Percentiles rank a stretch among this genome's conserved stretches.
Conservation (phyloP, 1,140 invertebrate genomes). For the Notospermus geniculatus region DNA sequence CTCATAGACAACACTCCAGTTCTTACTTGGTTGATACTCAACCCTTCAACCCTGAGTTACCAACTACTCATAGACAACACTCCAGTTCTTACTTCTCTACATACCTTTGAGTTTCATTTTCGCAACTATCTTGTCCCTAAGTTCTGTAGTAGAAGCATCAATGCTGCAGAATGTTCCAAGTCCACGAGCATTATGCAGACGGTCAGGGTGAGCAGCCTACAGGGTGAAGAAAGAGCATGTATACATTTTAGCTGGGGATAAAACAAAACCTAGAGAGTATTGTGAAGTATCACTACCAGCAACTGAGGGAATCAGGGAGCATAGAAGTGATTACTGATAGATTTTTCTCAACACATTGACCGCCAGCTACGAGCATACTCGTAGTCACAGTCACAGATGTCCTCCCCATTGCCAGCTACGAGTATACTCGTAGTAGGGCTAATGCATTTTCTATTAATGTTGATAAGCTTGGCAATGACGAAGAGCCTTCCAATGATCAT, state of each 20-base stretch:
- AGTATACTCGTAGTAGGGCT: too few relatives aligned
- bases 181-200: constrained; percentile 80
- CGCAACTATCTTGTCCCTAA: constrained; percentile 81
- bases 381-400: too few relatives aligned
- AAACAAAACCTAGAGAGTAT: not conserved
- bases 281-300: not conserved
- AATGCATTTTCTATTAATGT: too few relatives aligned
- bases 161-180: constrained; percentile 89
- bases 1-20: not conserved
- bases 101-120: constrained; percentile 76
- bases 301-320: not conserved
- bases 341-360: too few relatives aligned
- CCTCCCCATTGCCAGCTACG: too few relatives aligned
- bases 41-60: not conserved
- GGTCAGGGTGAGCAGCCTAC: constrained; percentile 67
- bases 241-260: too few relatives aligned
- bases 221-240: constrained; percentile 5
- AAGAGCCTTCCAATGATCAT: too few relatives aligned
- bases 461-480: too few relatives aligned
- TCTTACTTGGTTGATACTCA: not conserved
- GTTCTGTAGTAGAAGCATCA: constrained; percentile 66
- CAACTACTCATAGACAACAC: not conserved
- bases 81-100: too few relatives aligned
- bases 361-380: too few relatives aligned
- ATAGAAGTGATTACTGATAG: too few relatives aligned